Conservation (phyloP, 2,888 invertebrate genomes). For the Onthophagus sagittarius region DNA sequence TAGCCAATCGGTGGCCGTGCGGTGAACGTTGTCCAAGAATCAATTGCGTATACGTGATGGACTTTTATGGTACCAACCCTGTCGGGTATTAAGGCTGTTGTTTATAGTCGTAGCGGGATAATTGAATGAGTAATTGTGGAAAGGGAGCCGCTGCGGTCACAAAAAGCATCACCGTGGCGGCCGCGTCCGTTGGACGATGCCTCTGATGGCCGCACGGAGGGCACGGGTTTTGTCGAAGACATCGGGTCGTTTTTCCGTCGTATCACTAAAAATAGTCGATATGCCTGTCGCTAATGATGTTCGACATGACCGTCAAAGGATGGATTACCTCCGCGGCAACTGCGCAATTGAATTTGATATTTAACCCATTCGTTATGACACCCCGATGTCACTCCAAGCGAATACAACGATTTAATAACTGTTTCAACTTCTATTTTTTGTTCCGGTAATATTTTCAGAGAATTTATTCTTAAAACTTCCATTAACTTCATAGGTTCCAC, state of each 20-base stretch:
- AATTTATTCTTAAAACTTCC: neutral
- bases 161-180: neutral
- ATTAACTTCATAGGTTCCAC: neutral
- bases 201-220: neutral
- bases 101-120: conserved; percentile 18
- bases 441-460: too few species aligned
- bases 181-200: neutral
- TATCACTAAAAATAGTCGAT: neutral
- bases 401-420: neutral
- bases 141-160: neutral
- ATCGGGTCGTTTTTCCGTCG: neutral
- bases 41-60: conserved; percentile 22
- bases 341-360: neutral
- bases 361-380: neutral
- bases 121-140: conserved; percentile 22
- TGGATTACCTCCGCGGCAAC: neutral
- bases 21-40: neutral
- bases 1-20: neutral
- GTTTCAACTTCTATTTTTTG: neutral
- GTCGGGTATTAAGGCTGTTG: conserved; percentile 18
- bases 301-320: neutral
- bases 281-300: neutral
- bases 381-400: neutral
- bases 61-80: conserved; percentile 22
- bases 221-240: neutral